Base-by-base conservation (phyloP, 2,888 invertebrate genomes). In the Baccha elongata region DNA sequence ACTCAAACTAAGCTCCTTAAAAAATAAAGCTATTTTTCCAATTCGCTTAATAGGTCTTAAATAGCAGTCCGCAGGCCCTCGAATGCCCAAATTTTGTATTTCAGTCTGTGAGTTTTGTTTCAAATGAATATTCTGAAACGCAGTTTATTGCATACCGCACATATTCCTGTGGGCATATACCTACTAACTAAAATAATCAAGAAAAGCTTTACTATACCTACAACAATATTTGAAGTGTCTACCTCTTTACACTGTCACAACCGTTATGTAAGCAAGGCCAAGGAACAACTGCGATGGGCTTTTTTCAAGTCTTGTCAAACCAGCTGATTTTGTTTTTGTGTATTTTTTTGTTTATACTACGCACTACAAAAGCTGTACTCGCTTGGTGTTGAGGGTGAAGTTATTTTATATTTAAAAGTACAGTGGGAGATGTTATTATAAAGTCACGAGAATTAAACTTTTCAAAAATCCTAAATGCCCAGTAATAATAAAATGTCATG, bases 271-370 rank as follows among this genome's bases (percentile, higher is more conserved):
- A n/a, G n/a, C n/a, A n/a, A 81, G 67, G 52, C 37, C 52, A 71
- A 53, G 42, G 65, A 37, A 50, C 26, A 62, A 52, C 19, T 35
- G 53, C 21, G 35, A 4, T 23, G 53, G 44, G 23, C 46, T 53
- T 52, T 19, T 19, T 19, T 55, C 19, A 3, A 7, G 7, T 26
- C 11, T 26, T 73, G 40, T 55, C 69, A 50, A 37, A 68, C 69
- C 88, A 88, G 89, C 88, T 88, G 89, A 88, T 88, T 87, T 85
- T 85, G 85, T 87, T 88, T 87, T 89, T 87, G 37, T 29, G 50
- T 53, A 53, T 40, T 17, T n/a, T 1, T 40, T 6, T 17, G 1
- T 42, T 15, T 1, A 53, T 35, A 19, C 4, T 60, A 60, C 29
- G 29, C 40, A 58, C 40, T n/a, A 44, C 17, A 17, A 44, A 60